A percentile compares a stretch with the other conserved stretches of the same genome.
Evolutionary conservation across 2,888 invertebrate species (phyloP).

Genomic region (Thalpophila matura): DNA sequence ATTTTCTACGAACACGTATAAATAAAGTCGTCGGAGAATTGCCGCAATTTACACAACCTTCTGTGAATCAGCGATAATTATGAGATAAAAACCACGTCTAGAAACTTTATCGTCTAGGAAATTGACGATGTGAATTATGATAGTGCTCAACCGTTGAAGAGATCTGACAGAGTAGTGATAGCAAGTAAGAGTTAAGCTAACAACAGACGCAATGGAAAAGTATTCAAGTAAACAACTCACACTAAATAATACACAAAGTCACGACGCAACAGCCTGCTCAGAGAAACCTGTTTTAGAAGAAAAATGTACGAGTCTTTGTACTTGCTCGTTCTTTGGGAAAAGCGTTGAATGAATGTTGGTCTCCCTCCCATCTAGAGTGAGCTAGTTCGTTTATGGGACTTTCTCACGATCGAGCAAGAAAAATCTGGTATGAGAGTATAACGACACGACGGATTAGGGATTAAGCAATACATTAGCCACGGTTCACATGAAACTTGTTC

Average conservation of each 20-base stretch:
- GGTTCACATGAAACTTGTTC: conserved; percentile 30
- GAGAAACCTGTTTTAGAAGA: conserved; percentile 53
- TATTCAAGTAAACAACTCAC: conserved; percentile 42
- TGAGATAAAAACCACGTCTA: conserved; percentile 52
- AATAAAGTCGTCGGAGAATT: conserved; percentile 61
- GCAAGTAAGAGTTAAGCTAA: conserved; percentile 4
- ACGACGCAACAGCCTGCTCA: conserved; percentile 33
- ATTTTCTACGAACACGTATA: conserved; percentile 62
- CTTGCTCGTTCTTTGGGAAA: conserved; percentile 55
- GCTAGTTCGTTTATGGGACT: conserved; percentile 44
- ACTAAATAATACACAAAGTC: conserved; percentile 39
- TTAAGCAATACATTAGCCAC: conserved; percentile 21
- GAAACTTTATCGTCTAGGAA: conserved; percentile 53
- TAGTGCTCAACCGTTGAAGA: conserved; percentile 28
- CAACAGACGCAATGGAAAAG: conserved; percentile 20
- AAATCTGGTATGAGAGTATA: conserved; percentile 41
- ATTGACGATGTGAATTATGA: conserved; percentile 52
- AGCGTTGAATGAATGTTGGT: conserved; percentile 51
- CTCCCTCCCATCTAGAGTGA: conserved; percentile 38
- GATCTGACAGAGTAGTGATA: conserved; percentile 16
- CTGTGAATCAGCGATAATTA: conserved; percentile 62
- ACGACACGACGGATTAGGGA: conserved; percentile 25
- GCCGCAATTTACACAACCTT: conserved; percentile 61
- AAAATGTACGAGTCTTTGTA: conserved; percentile 49
- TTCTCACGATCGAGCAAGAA: conserved; percentile 57